These are phyloP conservation scores for Drosophila quinaria DNA, from an alignment of 2,888 invertebrate species.

Conservation along the genomic window DNA sequence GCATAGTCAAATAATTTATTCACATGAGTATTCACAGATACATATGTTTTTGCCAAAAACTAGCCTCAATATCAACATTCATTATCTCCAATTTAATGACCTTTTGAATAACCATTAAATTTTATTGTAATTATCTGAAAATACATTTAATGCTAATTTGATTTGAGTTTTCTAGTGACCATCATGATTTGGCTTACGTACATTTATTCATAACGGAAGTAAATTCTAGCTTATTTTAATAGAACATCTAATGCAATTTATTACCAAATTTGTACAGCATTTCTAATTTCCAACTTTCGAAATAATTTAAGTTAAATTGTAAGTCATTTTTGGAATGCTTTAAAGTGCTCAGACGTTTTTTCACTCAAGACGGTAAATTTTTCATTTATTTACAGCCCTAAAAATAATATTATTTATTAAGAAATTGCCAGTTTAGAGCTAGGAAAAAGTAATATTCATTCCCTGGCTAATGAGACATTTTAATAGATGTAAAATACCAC, in stretches of 20 bases:
- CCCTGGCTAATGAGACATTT: not conserved
- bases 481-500: not conserved
- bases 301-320: no score
- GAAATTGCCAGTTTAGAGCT: not conserved
- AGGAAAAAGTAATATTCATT: not conserved
- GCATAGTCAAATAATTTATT: slow-evolving; percentile 14
- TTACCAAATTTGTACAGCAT: not conserved
- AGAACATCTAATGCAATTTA: not conserved
- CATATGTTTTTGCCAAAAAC: not conserved
- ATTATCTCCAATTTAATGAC: not conserved
- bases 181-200: not conserved
- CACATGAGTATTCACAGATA: not conserved
- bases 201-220: slow-evolving; percentile 4
- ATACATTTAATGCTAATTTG: slow-evolving; percentile 2
- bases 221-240: no score
- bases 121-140: not conserved
- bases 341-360: not conserved
- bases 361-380: no score
- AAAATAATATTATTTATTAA: not conserved
- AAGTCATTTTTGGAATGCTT: not conserved
- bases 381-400: no score
- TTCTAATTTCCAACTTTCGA: not conserved
- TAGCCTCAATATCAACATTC: not conserved
- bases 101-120: not conserved
- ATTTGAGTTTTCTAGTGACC: not conserved